These are phyloP conservation scores for Triops cancriformis DNA, from an alignment of 1,140 invertebrate genomes.

Conservation along the genomic window DNA sequence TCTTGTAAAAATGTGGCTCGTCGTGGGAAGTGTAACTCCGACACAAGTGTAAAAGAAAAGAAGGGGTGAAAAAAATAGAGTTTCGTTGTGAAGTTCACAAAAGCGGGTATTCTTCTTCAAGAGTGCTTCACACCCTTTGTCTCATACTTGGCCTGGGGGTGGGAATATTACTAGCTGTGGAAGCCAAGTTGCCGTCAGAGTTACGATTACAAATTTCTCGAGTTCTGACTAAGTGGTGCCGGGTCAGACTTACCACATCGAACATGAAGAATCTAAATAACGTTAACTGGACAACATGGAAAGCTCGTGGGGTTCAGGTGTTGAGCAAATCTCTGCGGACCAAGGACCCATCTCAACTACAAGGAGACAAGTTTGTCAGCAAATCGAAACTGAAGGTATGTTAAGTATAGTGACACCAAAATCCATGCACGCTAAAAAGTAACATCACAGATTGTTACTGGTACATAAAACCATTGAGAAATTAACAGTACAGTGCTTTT, in stretches of 20 bases:
- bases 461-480: no score
- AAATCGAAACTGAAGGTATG: neutral
- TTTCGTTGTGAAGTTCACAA: neutral
- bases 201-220: neutral
- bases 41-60: neutral
- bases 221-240: neutral
- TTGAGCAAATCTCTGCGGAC: neutral
- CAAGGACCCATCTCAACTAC: neutral
- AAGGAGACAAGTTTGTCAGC: neutral
- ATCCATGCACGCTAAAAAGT: no score
- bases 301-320: slow-evolving; percentile 4
- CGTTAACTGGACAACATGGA: neutral
- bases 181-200: neutral
- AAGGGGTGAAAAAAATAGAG: neutral
- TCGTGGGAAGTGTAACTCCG: neutral
- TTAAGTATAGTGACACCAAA: no score
- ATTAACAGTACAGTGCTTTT: no score
- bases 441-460: no score
- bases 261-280: neutral
- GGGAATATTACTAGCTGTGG: neutral
- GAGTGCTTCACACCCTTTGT: neutral
- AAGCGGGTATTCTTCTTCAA: neutral
- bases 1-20: neutral
- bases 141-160: neutral
- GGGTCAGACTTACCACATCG: neutral